Evolutionary conservation across 2,888 invertebrate species (phyloP).

Genomic region (Clostera curtula): DNA sequence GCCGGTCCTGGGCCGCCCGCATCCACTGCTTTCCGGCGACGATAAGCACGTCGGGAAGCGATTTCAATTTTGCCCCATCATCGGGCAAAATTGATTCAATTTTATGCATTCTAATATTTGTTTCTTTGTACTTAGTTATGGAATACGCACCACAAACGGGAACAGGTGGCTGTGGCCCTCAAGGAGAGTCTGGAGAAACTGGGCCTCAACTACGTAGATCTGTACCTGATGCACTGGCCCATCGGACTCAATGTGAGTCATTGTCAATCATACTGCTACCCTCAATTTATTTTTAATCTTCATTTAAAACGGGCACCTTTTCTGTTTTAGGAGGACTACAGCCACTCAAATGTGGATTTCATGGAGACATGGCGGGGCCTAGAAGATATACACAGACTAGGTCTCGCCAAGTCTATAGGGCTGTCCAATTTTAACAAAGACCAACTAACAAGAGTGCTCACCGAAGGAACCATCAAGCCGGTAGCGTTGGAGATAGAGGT

Average conservation of each 20-base stretch:
- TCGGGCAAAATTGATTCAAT: no score
- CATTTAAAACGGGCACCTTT: conserved; percentile 2
- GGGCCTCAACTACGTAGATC: conserved; percentile 82
- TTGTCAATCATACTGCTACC: no score
- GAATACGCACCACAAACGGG: conserved; percentile 76
- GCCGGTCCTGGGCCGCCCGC: no score
- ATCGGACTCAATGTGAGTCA: conserved; percentile 76
- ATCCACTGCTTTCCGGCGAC: no score
- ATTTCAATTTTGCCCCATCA: no score
- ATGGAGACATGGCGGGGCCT: conserved; percentile 81
- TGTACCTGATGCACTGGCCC: conserved; percentile 91
- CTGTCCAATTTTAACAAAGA: conserved; percentile 85
- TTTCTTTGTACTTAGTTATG: conserved; percentile 42
- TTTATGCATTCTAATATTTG: neutral
- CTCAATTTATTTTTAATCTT: no score
- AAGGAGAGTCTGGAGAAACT: conserved; percentile 77
- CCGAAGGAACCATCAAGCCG: conserved; percentile 72
- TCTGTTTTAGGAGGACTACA: conserved; percentile 39
- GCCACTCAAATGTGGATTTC: conserved; percentile 69
- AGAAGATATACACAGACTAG: conserved; percentile 77
- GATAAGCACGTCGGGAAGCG: no score
- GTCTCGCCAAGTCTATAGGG: conserved; percentile 81
- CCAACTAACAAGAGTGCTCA: conserved; percentile 79
- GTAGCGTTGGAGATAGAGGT: conserved; percentile 76
- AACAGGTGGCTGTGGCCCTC: conserved; percentile 77